Evolutionary conservation across 1,140 invertebrate species (phyloP).

Genomic region (Macrobrachium nipponense): DNA sequence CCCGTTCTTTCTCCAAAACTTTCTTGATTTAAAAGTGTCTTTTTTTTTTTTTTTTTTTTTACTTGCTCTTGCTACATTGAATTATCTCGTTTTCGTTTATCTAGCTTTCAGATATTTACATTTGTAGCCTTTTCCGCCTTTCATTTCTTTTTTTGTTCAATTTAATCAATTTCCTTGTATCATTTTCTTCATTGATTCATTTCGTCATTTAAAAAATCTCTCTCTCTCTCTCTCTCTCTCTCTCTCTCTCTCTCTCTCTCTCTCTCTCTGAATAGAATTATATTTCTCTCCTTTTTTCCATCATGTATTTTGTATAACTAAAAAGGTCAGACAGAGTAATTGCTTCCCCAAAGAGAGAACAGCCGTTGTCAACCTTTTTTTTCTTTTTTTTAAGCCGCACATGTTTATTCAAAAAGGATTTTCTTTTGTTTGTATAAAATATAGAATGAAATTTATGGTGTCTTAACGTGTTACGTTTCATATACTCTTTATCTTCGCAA

Average conservation of each 20-base stretch:
- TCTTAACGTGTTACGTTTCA: no score
- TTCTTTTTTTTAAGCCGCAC: no score
- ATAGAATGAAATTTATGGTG: no score
- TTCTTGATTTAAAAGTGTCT: neutral
- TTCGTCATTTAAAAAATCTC: neutral
- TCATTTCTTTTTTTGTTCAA: neutral
- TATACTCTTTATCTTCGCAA: no score
- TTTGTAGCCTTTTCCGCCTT: neutral
- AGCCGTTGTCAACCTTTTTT: no score
- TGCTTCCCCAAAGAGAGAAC: no score
- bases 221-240: neutral
- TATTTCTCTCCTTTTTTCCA: conserved; percentile 17
- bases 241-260: neutral
- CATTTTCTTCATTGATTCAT: neutral
- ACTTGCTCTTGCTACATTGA: neutral
- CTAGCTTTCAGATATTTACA: neutral
- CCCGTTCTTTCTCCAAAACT: neutral
- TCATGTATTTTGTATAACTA: neutral
- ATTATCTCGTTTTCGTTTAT: neutral
- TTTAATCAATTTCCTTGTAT: no score
- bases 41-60: neutral
- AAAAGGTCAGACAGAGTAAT: no score
- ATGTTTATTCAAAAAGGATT: no score
- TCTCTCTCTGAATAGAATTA: neutral
- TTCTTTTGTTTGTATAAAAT: no score